Base-by-base conservation (phyloP, 2,888 invertebrate species). In the Microplitis deprimator region DNA sequence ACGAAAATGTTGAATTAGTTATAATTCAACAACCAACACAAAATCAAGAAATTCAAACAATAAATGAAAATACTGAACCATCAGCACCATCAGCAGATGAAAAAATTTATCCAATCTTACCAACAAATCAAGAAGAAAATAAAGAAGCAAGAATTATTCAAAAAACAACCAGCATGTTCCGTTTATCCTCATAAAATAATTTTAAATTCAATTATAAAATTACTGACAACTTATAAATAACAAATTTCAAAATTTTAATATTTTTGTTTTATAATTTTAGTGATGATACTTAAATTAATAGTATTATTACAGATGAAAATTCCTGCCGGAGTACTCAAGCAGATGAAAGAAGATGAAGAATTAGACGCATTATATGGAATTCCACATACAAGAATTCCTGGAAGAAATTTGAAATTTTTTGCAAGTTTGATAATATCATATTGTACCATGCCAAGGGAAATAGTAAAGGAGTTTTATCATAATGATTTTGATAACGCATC, bases 341-440 rank as follows among this genome's bases (percentile, higher is more conserved):
- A 62, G 16, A 72, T 72, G 64, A n/a, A 38, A 64, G 17, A 64
- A 10, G 16, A 40, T 8, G 72, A 72, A 40, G 40, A 38, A 39
- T 40, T 62, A 1, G 72, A 72, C 17, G 3, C 41, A n/a, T 38
- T 62, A 17, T 72, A 62, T 17, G 72, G 72, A 7, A 64, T 72
- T 61, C 72, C 64, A 4, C 62, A 72, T 20, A 64, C 64, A 3
- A 61, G 72, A 38, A 72, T 61, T 62, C 64, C 72, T 8, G 64
- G 13, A 8, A 64, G 64, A 72, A 72, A 72, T 17, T 29, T 17
- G 17, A 72, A 62, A 72, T 72, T 72, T 41, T 69, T 60, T 5
- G 2, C 5, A 50, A 69, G 69, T 59, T 59, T 69, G 1, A 69
- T 59, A 38, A 1, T 17, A 6, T n/a, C 68, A 7, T 6, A 39